These are phyloP conservation scores for Diplogasteroides magnus DNA, from an alignment of 1,140 invertebrate species.

Conservation along the genomic window DNA sequence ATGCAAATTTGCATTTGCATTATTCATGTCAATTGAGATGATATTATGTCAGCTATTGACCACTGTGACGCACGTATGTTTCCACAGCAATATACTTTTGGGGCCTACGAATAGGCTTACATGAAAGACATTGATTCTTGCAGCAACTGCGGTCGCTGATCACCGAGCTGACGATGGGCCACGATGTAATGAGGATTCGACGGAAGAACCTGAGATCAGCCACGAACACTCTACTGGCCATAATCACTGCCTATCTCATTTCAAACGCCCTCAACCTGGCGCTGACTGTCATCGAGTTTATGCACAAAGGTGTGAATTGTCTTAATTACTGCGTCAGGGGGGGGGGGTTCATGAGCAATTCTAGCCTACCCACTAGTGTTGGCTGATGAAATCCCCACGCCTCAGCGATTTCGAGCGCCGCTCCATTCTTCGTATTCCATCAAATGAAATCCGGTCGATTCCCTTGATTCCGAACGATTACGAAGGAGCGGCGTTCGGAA, in stretches of 20 bases:
- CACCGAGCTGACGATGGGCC: constrained; percentile 47
- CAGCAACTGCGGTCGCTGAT: constrained; percentile 48
- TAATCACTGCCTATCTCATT: constrained; percentile 50
- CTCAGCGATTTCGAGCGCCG: too few species aligned
- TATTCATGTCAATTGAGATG: too few species aligned
- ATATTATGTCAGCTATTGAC: too few species aligned
- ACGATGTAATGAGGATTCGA: constrained; percentile 49
- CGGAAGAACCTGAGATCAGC: constrained; percentile 41
- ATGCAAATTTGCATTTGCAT: too few species aligned
- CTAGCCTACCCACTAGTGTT: neutral
- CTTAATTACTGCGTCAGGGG: neutral
- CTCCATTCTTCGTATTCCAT: neutral
- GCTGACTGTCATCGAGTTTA: constrained; percentile 43
- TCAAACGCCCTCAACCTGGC: constrained; percentile 46
- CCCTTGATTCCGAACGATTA: too few species aligned
- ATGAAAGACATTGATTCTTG: too few species aligned
- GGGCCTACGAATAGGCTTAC: too few species aligned
- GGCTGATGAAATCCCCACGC: neutral
- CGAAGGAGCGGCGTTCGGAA: too few species aligned
- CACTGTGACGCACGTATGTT: too few species aligned
- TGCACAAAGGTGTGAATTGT: constrained; percentile 40
- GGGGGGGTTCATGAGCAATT: neutral
- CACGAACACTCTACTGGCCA: constrained; percentile 48
- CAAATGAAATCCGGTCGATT: neutral
- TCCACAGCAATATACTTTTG: too few species aligned